A percentile compares a stretch with the other conserved stretches of the same genome.
These are phyloP conservation scores for Phengaris alcon DNA, from an alignment of 2,888 invertebrate genomes.

Conservation along the genomic window DNA sequence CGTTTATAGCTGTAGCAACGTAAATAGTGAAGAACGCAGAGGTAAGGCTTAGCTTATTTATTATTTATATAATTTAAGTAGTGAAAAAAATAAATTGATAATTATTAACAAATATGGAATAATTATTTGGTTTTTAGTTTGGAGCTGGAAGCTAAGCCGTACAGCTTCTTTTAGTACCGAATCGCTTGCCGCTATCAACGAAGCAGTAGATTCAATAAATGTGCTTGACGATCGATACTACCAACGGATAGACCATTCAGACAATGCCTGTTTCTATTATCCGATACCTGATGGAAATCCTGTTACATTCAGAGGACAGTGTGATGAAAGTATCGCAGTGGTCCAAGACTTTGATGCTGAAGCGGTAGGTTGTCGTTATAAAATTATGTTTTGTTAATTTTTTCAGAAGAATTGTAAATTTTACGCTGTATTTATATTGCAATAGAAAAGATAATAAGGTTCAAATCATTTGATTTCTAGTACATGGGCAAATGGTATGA, in stretches of 20 bases:
- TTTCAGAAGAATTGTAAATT: no score
- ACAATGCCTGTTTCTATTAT: constrained; percentile 47
- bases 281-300: constrained; percentile 43
- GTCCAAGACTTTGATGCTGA: constrained; percentile 45
- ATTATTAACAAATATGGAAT: not conserved
- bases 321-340: constrained; percentile 45
- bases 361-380: constrained; percentile 40
- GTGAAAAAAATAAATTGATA: no score
- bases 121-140: constrained; percentile 45
- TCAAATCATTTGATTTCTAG: constrained; percentile 43
- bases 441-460: not conserved
- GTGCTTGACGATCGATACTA: constrained; percentile 50
- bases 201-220: constrained; percentile 41
- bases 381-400: not conserved
- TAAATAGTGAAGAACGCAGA: constrained; percentile 56
- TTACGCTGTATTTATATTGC: not conserved
- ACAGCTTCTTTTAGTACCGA: constrained; percentile 39
- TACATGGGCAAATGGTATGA: constrained; percentile 61
- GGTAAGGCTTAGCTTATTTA: constrained; percentile 45
- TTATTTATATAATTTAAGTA: no score
- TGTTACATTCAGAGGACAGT: constrained; percentile 49
- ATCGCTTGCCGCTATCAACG: constrained; percentile 40
- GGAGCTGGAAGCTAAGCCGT: constrained; percentile 58
- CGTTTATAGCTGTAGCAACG: constrained; percentile 79
- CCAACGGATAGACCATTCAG: constrained; percentile 43